Evolutionary conservation across 2,888 invertebrate genomes (phyloP).

Genomic region (Lycophotia porphyrea): DNA sequence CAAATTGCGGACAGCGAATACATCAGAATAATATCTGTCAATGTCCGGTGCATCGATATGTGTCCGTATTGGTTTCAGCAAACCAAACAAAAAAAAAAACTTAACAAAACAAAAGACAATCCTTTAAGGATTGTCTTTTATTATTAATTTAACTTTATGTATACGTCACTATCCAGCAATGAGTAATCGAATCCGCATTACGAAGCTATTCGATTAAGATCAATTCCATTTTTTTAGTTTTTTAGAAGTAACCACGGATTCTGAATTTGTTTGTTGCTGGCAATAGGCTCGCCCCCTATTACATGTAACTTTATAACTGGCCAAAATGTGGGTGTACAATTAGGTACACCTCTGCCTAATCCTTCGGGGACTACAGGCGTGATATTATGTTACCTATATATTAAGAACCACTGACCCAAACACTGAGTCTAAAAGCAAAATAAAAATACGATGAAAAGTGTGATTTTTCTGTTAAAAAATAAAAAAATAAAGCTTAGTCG

Average conservation of each 20-base stretch:
- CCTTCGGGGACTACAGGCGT: neutral
- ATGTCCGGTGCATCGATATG: neutral
- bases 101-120: too few relatives aligned
- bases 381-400: neutral
- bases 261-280: neutral
- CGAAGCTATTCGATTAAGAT: neutral
- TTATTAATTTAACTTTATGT: neutral
- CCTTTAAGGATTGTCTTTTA: neutral
- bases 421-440: conserved; percentile 24
- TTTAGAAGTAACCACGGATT: neutral
- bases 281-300: too few relatives aligned
- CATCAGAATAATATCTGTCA: neutral
- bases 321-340: neutral
- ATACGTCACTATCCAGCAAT: neutral
- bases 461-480: conserved; percentile 10
- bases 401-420: conserved; percentile 20
- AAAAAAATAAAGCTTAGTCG: conserved; percentile 42
- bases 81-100: too few relatives aligned
- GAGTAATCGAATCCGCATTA: conserved; percentile 12
- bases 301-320: too few relatives aligned
- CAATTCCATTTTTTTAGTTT: neutral
- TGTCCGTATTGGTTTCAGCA: neutral
- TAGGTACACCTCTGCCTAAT: neutral
- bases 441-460: conserved; percentile 9
- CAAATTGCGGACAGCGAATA: neutral